These are phyloP conservation scores for Gavia stellata DNA, from an alignment of 2,113 vertebrate species.

Conservation along the genomic window DNA sequence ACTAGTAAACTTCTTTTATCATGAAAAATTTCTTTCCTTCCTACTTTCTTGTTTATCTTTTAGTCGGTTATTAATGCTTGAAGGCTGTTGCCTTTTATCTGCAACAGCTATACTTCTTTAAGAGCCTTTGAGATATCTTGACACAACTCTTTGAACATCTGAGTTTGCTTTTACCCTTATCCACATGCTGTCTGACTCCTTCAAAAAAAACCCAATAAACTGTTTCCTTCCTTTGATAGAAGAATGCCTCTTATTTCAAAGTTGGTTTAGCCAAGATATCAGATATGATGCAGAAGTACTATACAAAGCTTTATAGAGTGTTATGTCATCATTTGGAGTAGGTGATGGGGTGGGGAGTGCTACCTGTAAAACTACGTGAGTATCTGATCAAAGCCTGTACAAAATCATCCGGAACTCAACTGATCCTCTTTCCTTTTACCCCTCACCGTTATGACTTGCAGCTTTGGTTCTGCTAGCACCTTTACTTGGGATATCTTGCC, in stretches of 20 bases:
- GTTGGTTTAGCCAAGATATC: background rate
- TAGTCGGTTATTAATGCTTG: background rate
- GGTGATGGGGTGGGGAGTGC: background rate
- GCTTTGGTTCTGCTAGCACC: background rate
- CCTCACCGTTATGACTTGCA: background rate
- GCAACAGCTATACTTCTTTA: background rate
- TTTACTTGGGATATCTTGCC: background rate
- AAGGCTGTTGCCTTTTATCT: background rate
- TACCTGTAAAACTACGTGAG: background rate
- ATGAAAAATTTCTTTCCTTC: background rate
- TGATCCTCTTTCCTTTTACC: background rate
- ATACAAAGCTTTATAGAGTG: background rate
- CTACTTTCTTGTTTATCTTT: background rate
- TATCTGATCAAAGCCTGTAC: background rate
- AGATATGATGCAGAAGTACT: background rate
- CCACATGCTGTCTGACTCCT: background rate
- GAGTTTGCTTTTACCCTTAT: background rate
- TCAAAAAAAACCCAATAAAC: background rate
- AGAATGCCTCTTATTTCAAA: background rate
- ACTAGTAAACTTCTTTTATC: background rate
- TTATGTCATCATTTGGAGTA: background rate
- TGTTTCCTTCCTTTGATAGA: background rate
- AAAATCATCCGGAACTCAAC: background rate
- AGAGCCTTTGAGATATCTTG: background rate
- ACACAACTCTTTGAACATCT: background rate